Evolutionary conservation across 2,797 vertebrate genomes (phyloP).

Genomic region (Tolypeutes matacus): DNA sequence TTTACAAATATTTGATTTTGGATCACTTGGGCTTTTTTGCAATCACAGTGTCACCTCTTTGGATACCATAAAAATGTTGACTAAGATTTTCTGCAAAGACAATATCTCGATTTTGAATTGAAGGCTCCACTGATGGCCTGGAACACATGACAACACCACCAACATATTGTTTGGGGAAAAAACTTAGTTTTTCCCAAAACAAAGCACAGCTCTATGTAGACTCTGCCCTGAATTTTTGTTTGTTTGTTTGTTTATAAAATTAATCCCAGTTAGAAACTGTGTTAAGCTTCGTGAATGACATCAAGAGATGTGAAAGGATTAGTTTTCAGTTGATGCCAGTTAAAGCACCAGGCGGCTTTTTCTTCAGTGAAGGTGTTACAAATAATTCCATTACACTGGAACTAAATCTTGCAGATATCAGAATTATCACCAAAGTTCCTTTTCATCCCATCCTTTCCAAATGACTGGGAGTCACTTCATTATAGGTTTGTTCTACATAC

Average conservation of each 20-base stretch:
- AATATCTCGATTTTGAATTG: too few relatives aligned
- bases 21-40: too few relatives aligned
- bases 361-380: constrained; percentile 94
- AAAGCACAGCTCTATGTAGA: too few relatives aligned
- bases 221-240: constrained; percentile 81
- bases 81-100: too few relatives aligned
- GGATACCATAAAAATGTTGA: too few relatives aligned
- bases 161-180: too few relatives aligned
- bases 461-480: constrained; percentile 95
- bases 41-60: too few relatives aligned
- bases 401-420: constrained; percentile 96
- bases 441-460: constrained; percentile 95
- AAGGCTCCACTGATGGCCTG: too few relatives aligned
- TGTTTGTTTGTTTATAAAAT: constrained; percentile 93
- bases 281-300: constrained; percentile 93
- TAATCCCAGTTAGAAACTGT: constrained; percentile 96
- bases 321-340: constrained; percentile 92
- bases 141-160: too few relatives aligned
- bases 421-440: constrained; percentile 94
- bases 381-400: constrained; percentile 95
- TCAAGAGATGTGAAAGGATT: constrained; percentile 96
- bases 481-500: constrained; percentile 49
- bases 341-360: constrained; percentile 94
- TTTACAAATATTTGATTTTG: too few relatives aligned
- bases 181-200: too few relatives aligned